Percentiles rank a stretch among this genome's conserved stretches.
Evolutionary conservation across 2,888 invertebrate genomes (phyloP).

Genomic region (Pristionchus japonicus): DNA sequence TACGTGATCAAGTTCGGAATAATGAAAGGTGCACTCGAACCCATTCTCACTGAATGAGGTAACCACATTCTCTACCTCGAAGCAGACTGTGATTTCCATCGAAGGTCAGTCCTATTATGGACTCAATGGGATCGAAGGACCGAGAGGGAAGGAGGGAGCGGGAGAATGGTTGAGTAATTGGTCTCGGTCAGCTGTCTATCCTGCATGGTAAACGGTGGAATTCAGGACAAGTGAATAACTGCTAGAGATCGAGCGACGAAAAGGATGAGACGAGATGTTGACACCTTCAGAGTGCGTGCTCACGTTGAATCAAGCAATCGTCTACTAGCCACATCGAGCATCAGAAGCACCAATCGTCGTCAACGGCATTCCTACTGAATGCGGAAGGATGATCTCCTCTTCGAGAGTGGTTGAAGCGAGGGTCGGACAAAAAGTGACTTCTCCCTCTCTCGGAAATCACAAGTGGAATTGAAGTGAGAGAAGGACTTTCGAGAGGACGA

Average conservation of each 20-base stretch:
- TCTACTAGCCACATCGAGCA: background rate
- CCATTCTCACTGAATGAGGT: background rate
- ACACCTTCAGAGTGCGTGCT: background rate
- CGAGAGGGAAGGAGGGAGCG: background rate
- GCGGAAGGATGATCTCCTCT: background rate
- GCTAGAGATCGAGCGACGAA: background rate
- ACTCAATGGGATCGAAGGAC: background rate
- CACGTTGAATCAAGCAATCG: background rate
- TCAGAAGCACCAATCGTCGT: no score
- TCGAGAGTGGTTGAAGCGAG: background rate
- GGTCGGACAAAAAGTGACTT: conserved; percentile 17
- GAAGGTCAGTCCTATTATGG: conserved; percentile 28
- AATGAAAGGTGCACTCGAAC: background rate
- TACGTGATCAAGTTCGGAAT: background rate
- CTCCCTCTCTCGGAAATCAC: background rate
- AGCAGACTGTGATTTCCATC: background rate
- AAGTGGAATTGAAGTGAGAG: conserved; percentile 36
- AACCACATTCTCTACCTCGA: background rate
- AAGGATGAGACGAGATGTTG: background rate
- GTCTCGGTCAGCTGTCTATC: background rate
- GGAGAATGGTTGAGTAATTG: no score
- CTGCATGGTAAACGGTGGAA: background rate
- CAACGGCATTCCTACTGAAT: background rate
- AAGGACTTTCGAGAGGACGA: background rate
- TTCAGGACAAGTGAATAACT: background rate